Evolutionary conservation across 2,113 vertebrate species (phyloP).

Genomic region (Campylomormyrus numenius): DNA sequence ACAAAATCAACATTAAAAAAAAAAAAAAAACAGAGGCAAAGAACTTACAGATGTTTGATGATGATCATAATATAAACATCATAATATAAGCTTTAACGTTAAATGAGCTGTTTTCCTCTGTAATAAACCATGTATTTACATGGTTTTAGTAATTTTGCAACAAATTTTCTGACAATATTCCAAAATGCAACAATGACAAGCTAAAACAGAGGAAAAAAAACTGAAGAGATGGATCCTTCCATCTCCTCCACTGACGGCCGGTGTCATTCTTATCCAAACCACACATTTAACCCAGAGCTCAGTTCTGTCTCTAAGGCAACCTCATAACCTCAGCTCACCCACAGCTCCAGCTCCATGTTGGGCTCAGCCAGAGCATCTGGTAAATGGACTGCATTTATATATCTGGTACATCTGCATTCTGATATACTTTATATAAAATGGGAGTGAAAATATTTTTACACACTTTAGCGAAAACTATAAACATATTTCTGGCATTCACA

Average conservation of each 20-base stretch:
- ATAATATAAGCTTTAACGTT: neutral
- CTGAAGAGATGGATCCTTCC: neutral
- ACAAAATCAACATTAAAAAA: neutral
- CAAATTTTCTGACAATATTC: neutral
- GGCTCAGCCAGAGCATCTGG: constrained; percentile 11
- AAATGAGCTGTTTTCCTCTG: neutral
- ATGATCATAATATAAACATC: neutral
- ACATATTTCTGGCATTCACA: constrained; percentile 17
- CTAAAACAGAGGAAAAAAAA: neutral
- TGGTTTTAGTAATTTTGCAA: neutral
- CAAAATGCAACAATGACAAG: neutral
- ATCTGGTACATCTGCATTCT: constrained; percentile 12
- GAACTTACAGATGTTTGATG: neutral
- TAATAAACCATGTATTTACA: neutral
- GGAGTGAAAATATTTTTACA: neutral
- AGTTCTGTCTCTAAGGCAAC: neutral
- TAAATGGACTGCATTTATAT: no score
- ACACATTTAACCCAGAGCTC: neutral
- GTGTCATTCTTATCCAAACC: constrained; percentile 3
- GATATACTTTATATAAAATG: constrained; percentile 9
- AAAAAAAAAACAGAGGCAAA: neutral
- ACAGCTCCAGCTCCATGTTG: neutral
- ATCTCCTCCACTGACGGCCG: neutral
- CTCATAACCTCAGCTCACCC: neutral
- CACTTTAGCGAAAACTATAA: neutral